Evolutionary conservation across 2,113 vertebrate species (phyloP), one percentile per base, ranked within the genome.

Genomic region (Centropristis striata): DNA sequence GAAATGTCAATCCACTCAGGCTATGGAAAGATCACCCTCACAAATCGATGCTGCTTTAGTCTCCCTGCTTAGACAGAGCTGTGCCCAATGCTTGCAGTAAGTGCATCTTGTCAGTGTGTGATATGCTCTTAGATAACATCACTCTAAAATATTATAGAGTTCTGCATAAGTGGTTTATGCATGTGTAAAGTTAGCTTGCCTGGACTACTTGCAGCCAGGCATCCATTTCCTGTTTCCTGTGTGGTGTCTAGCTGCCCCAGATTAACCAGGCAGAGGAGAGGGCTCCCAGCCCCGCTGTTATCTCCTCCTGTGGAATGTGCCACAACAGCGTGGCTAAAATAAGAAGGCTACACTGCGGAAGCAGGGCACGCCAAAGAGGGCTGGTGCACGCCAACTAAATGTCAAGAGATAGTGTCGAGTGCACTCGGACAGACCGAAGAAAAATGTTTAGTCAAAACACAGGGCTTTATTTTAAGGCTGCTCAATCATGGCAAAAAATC

Each of bases 261-360:
- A n/a, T 64, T 68, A 67, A 59, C 51, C 36, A 53, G 80, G 57
- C 69, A 8, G 54, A 41, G 46, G 37, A 77, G 75, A 82, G 70
- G 70, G 72, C 85, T 86, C 63, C 39, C 58, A 41, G 77, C 78
- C 64, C 66, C 0, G 75, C 86, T 81, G 84, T 95, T 95, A 95
- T 94, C 94, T 94, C 73, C 92, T 90, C 84, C 88, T 87, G 76
- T 78, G 93, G 94, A 95, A 94, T 95, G 92, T 94, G 93, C 93
- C 90, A 81, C 89, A 93, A 86, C 91, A 90, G 90, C 91, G 81
- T 49, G 84, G 92, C 93, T 95, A 95, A 94, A 95, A 94, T 93
- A 95, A 94, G 94, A 93, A 78, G 74, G 76, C 88, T 61, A 71
- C 87, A 80, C 87, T 63, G 86, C 80, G 87, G 91, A 90, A 93